A percentile compares a stretch with the other conserved stretches of the same genome.
Evolutionary conservation across 2,113 vertebrate species (phyloP).

Genomic region (Ptilorrhoa leucosticta): DNA sequence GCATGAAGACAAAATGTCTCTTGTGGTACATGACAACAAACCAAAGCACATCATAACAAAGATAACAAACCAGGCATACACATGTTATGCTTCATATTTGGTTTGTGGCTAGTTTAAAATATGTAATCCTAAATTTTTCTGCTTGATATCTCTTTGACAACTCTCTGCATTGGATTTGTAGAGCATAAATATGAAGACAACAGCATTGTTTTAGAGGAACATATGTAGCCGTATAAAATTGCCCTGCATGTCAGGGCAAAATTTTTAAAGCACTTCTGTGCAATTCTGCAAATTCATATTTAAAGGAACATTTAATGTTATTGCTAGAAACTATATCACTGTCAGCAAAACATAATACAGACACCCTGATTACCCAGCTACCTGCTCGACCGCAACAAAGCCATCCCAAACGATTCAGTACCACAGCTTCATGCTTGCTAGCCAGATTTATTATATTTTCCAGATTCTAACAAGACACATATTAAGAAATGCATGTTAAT

Average conservation of each 20-base stretch:
- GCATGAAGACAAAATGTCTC: not conserved
- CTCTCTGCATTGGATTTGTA: not conserved
- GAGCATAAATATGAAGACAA: not conserved
- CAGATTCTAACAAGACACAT: constrained; percentile 27
- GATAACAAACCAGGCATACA: not conserved
- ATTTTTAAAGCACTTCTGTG: not conserved
- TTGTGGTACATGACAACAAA: not conserved
- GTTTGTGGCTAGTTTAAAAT: not conserved
- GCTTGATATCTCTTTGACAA: not conserved
- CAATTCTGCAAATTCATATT: not conserved
- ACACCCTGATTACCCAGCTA: not conserved
- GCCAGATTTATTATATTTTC: constrained; percentile 20
- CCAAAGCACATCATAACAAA: not conserved
- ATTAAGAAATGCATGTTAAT: constrained; percentile 35
- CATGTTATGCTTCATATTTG: not conserved
- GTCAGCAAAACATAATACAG: not conserved
- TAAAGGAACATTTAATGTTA: not conserved
- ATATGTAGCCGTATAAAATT: not conserved
- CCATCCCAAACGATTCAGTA: not conserved
- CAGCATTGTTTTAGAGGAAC: not conserved
- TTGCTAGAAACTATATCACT: not conserved
- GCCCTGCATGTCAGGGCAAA: not conserved
- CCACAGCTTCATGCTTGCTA: constrained; percentile 21
- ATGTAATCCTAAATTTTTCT: not conserved
- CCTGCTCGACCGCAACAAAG: not conserved